Conservation (phyloP, 2,888 invertebrate species). For the Oithona nana region DNA sequence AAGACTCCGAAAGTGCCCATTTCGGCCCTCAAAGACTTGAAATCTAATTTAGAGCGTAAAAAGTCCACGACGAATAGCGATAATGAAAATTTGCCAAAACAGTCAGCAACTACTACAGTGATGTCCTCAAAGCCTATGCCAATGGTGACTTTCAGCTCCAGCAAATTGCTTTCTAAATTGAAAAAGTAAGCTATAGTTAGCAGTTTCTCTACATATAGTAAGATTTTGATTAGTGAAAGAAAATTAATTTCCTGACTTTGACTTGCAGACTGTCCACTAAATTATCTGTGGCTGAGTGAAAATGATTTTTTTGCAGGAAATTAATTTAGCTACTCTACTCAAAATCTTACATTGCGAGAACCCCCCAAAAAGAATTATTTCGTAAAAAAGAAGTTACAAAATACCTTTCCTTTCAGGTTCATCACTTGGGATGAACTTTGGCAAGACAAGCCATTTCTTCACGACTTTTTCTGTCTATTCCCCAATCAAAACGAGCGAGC, state of each 20-base stretch:
- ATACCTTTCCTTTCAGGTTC: background rate
- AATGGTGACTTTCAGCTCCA: background rate
- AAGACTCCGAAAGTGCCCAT: slow-evolving; percentile 13
- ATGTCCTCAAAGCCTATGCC: background rate
- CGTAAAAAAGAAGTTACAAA: too few relatives aligned
- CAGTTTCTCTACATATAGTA: too few relatives aligned
- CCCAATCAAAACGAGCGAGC: slow-evolving; percentile 39
- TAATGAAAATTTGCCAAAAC: too few relatives aligned
- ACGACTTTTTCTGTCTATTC: slow-evolving; percentile 54
- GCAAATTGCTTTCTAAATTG: background rate
- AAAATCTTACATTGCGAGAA: too few relatives aligned
- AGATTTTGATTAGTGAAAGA: background rate
- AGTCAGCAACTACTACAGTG: background rate
- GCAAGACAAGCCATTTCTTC: slow-evolving; percentile 63
- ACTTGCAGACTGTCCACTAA: too few relatives aligned
- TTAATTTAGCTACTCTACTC: too few relatives aligned
- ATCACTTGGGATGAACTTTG: slow-evolving; percentile 52
- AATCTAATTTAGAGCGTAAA: too few relatives aligned
- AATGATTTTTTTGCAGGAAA: too few relatives aligned
- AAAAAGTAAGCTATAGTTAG: slow-evolving; percentile 1
- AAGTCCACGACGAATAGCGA: too few relatives aligned
- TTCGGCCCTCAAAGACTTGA: background rate
- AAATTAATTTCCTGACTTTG: background rate
- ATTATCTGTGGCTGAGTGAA: too few relatives aligned
- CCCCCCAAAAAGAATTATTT: too few relatives aligned